Base-by-base conservation (phyloP, 2,797 vertebrate species). In the Sebastes steindachneri region DNA sequence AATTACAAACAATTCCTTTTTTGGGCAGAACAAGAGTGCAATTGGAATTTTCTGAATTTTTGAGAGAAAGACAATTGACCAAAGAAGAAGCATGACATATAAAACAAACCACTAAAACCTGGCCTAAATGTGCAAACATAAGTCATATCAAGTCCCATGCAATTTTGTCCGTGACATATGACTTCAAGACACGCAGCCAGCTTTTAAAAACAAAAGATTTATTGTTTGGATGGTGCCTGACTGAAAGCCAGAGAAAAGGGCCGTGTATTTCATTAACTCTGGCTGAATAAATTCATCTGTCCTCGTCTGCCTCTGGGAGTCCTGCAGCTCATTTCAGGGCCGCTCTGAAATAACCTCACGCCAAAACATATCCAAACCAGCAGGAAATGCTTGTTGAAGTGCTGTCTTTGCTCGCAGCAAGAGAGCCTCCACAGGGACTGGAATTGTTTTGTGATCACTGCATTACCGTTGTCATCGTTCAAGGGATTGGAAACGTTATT, bases 401-500 rank as follows among this genome's bases (percentile, higher is more conserved):
- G 78, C 57, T 58, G 75, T 73, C 69, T 74, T 81, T 68, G 85
- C 91, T 89, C 1, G 31, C 84, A 88, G 90, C 86, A 9, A 82
- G 28, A 77, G 51, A 88, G 62, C 80, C 75, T 90, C 86, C 68
- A 21, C 86, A n/a, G 86, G 73, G 83, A 86, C 79, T 75, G 82
- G 57, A 78, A 88, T 89, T 86, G 84, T 88, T 86, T 86, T 81
- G 84, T 86, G 85, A 90, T 89, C 85, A 68, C 80, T 82, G 79
- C 70, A 83, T 91, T 89, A 90, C 53, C 25, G 53, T 82, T 48
- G 79, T 82, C 82, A 84, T 79, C 84, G 82, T 90, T 72, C 57
- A 63, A 85, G 80, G 77, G 86, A 88, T 90, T 87, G 84, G 63
- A 83, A 68, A 83, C 31, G 14, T 91, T 89, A 91, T 93, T 86